Base-by-base conservation (phyloP, 2,888 invertebrate species). In the Drosophila algonquin region DNA sequence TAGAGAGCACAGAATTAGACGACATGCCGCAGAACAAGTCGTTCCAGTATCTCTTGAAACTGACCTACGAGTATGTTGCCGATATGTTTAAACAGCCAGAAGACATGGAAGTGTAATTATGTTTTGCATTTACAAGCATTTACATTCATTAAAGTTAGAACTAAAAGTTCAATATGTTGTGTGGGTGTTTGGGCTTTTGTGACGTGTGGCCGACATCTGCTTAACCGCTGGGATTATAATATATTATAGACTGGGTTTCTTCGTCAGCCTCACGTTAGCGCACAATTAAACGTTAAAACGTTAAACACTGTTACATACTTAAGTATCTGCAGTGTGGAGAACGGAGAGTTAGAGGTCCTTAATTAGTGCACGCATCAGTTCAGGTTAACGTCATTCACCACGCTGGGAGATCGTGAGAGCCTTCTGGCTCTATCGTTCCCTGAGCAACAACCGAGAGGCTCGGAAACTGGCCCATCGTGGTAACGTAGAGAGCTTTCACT, bases 1-100 rank as follows among this genome's bases (percentile, higher is more conserved):
- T 97, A 58, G 94, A 94, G 60, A 94, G 95, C 76, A 93, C 94
- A 1, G 95, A 95, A 82, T 93, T 98, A 62, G 94, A 94, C 1
- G 93, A 94, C 46, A 93, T 97, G 68, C 94, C 94, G 12, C 92
- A 94, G 30, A 95, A 96, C 84, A 94, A 95, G 65, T 94, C 94
- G 75, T 96, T 97, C 91, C 95, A 95, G 87, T 98, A 94, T 93
- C 93, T 97, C 57, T 93, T 98, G 63, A 95, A 95, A 92, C 94
- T 96, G 78, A 95, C 95, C 55, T 97, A 97, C 92, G 97, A 98
- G 93, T 95, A 95, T 84, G 91, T 94, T 35, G 70, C 81, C 51
- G 90, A 92, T 63, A 76, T 90, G 55, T 92, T 90, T 64, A 91
- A 90, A 40, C 88, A 89, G 63, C 61, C 65, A 4, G 88, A 89